Evolutionary conservation across 1,140 invertebrate genomes (phyloP).

Genomic region (Notospermus geniculatus): DNA sequence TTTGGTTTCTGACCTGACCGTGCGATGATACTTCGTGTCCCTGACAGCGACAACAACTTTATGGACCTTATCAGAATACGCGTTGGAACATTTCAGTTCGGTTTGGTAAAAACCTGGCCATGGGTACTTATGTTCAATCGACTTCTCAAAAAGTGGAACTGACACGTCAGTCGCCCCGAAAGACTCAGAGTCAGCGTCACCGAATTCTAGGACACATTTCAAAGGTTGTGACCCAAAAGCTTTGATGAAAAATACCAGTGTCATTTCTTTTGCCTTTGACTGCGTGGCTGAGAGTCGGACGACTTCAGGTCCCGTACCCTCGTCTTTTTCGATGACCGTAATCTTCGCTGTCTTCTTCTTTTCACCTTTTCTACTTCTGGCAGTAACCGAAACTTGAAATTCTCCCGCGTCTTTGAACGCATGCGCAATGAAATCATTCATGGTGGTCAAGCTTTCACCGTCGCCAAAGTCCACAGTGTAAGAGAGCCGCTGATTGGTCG

Average conservation of each 20-base stretch:
- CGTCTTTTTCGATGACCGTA: slow-evolving; percentile 34
- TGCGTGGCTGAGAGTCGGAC: slow-evolving; percentile 26
- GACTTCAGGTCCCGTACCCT: slow-evolving; percentile 34
- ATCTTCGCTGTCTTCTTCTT: slow-evolving; percentile 21
- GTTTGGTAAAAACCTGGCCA: no score
- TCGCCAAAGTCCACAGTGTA: slow-evolving; percentile 44
- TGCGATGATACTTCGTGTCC: no score
- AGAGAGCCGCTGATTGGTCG: slow-evolving; percentile 19
- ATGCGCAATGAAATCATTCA: slow-evolving; percentile 29
- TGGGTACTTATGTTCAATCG: no score
- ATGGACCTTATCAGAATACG: no score
- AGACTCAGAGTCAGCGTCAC: slow-evolving; percentile 14
- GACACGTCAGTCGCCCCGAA: slow-evolving; percentile 21
- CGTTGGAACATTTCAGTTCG: no score
- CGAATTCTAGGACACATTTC: slow-evolving; percentile 6
- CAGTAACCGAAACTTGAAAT: slow-evolving; percentile 36
- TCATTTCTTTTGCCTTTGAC: slow-evolving; percentile 13
- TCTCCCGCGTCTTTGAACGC: slow-evolving; percentile 31
- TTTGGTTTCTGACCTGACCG: no score
- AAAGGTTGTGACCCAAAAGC: background rate
- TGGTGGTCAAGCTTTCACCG: slow-evolving; percentile 26
- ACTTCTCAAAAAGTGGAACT: slow-evolving; percentile 12
- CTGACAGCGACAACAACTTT: no score
- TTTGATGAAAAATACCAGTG: background rate
- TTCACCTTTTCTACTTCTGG: slow-evolving; percentile 27